A percentile compares a stretch with the other conserved stretches of the same genome.
Evolutionary conservation across 2,888 invertebrate species (phyloP).

Genomic region (Torymus tubicola): DNA sequence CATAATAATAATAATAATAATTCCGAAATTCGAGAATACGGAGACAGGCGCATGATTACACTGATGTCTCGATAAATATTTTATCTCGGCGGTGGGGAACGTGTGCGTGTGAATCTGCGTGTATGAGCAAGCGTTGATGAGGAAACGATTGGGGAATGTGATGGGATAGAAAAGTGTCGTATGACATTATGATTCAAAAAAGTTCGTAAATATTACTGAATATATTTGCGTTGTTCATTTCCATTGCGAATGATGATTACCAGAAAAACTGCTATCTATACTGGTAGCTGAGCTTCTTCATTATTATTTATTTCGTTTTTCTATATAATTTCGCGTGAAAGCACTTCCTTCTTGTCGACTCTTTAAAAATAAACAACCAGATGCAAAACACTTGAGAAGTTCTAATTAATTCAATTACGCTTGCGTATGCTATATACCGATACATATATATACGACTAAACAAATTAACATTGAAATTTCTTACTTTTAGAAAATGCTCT

Average conservation of each 20-base stretch:
- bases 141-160: neutral
- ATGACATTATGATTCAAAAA: constrained; percentile 1
- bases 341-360: no score
- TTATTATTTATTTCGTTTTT: neutral
- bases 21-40: constrained; percentile 54
- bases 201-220: no score
- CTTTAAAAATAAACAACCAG: constrained; percentile 1
- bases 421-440: neutral
- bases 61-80: constrained; percentile 47
- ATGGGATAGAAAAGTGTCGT: constrained; percentile 10
- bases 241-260: neutral
- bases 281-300: neutral
- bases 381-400: neutral
- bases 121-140: neutral
- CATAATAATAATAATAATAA: constrained; percentile 50
- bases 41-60: constrained; percentile 24
- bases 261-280: neutral
- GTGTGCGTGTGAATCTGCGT: neutral
- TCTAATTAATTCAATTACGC: constrained; percentile 21
- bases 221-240: no score
- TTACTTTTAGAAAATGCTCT: constrained; percentile 25
- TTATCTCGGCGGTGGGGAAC: neutral
- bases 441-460: neutral
- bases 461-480: constrained; percentile 30
- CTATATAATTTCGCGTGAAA: neutral